Conservation (phyloP, 2,888 invertebrate species). For the Exephanes ischioxanthus region DNA sequence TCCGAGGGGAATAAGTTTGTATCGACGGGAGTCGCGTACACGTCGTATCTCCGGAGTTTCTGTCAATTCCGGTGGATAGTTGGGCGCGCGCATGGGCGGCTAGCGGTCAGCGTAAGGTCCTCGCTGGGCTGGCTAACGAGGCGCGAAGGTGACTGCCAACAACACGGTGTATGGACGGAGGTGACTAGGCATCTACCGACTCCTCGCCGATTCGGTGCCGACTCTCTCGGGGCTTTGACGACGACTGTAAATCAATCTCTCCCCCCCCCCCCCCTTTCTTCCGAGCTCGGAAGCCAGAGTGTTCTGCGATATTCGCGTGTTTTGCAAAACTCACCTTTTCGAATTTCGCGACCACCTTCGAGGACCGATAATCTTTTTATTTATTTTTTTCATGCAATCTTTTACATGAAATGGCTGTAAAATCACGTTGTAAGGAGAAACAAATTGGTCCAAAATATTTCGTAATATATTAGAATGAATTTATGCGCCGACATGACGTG, state of each 20-base stretch:
- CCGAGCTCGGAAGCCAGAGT: background rate
- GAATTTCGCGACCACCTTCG: background rate
- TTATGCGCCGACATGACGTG: too few relatives aligned
- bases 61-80: conserved; percentile 60
- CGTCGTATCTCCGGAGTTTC: conserved; percentile 73
- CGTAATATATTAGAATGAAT: too few relatives aligned
- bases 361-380: too few relatives aligned
- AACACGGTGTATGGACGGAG: conserved; percentile 21
- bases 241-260: conserved; percentile 34
- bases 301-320: background rate
- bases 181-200: background rate
- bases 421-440: too few relatives aligned
- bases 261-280: too few relatives aligned
- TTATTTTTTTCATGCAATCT: too few relatives aligned
- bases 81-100: conserved; percentile 29
- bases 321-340: background rate
- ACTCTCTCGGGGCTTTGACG: conserved; percentile 9
- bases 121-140: conserved; percentile 64
- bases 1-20: conserved; percentile 13
- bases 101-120: conserved; percentile 65
- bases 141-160: conserved; percentile 61
- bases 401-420: too few relatives aligned
- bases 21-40: conserved; percentile 52
- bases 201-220: conserved; percentile 28
- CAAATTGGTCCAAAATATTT: too few relatives aligned